phyloP scores from a whole-genome alignment of 2,113 vertebrate species.

The Forbesichthys agassizii region DNA sequence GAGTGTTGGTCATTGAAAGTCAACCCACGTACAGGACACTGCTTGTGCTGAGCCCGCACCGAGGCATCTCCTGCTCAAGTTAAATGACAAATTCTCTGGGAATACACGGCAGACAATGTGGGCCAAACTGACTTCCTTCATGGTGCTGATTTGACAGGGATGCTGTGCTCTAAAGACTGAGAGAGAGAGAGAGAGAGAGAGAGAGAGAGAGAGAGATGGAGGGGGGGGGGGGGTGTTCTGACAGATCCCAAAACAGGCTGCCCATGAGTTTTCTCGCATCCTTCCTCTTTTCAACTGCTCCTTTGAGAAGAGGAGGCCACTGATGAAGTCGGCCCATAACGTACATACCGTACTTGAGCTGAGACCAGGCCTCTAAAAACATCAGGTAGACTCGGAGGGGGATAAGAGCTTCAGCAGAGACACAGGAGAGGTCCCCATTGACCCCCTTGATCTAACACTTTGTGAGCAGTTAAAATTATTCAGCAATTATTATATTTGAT shows the following conservation, averaged over 20 bases:
- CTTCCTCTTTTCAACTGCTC: slow-evolving; percentile 10
- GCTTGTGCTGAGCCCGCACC: no score
- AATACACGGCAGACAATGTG: slow-evolving; percentile 28
- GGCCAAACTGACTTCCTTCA: slow-evolving; percentile 32
- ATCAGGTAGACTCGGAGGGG: no score
- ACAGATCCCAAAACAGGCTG: slow-evolving; percentile 8
- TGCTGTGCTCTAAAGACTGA: background rate
- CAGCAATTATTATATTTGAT: slow-evolving; percentile 5
- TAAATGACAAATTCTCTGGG: slow-evolving; percentile 19
- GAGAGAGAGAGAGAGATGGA: slow-evolving; percentile 4
- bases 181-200: background rate
- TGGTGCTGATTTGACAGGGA: slow-evolving; percentile 35
- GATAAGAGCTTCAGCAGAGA: background rate
- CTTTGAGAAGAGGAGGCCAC: slow-evolving; percentile 31
- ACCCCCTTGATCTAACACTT: slow-evolving; percentile 12
- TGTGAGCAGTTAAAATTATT: background rate
- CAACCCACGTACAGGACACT: no score
- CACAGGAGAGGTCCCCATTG: background rate
- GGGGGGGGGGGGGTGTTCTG: slow-evolving; percentile 1
- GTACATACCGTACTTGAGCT: slow-evolving; percentile 2
- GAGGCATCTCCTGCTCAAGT: slow-evolving; percentile 7
- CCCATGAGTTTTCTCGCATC: slow-evolving; percentile 9
- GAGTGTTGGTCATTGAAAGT: no score
- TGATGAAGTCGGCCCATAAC: slow-evolving; percentile 25
- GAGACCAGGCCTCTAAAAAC: background rate